These are phyloP conservation scores for Nothocercus nigrocapillus DNA, from an alignment of 2,113 vertebrate genomes.

Conservation along the genomic window DNA sequence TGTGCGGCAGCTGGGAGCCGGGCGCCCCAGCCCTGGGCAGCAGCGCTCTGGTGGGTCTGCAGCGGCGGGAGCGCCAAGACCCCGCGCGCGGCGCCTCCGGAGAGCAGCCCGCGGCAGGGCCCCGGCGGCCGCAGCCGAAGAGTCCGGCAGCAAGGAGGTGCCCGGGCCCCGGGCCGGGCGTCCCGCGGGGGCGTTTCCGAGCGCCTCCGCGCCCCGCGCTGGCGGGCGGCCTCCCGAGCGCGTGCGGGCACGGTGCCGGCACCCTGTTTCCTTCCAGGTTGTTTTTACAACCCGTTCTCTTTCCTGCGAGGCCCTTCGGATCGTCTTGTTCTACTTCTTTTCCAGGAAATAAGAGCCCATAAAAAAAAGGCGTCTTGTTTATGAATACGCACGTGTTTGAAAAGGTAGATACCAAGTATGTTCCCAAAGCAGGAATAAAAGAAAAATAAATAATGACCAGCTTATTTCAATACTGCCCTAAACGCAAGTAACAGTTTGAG, in stretches of 20 bases:
- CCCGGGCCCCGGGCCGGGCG: not conserved
- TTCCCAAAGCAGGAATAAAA: slow-evolving; percentile 53
- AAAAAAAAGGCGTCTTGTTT: slow-evolving; percentile 50
- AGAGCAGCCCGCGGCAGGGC: not conserved
- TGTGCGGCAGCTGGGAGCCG: not conserved
- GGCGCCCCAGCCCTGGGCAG: not conserved
- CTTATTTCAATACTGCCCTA: not conserved
- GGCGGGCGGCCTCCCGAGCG: too few relatives aligned
- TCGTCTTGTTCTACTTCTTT: slow-evolving; percentile 58
- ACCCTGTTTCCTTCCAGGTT: not conserved
- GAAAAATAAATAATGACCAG: not conserved
- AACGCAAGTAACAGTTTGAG: not conserved
- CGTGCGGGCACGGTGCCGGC: not conserved
- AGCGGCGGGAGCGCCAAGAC: not conserved
- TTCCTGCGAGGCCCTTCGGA: not conserved
- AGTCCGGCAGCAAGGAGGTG: not conserved
- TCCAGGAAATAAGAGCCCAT: slow-evolving; percentile 46
- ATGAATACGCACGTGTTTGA: not conserved
- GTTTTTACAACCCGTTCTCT: not conserved
- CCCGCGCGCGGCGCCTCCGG: not conserved
- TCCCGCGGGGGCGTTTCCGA: not conserved
- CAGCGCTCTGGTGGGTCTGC: not conserved
- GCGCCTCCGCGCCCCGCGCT: too few relatives aligned
- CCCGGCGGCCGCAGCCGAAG: not conserved
- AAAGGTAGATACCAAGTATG: slow-evolving; percentile 39